phyloP scores from a whole-genome alignment of 2,888 invertebrate genomes.

The Drosophila phalerata region DNA sequence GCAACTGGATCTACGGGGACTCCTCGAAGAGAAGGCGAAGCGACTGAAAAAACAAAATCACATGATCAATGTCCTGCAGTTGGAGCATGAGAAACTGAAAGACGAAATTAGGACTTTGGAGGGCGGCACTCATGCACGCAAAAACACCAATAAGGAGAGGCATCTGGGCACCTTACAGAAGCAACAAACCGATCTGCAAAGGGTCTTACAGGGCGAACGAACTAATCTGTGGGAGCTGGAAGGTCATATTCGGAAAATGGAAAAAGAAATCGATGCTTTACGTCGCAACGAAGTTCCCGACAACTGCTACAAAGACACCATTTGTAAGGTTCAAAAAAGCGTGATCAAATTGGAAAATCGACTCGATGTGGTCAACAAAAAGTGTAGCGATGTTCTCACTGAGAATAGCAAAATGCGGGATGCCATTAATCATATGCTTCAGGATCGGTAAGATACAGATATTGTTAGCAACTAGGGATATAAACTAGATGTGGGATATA shows the following conservation, averaged over 20 bases:
- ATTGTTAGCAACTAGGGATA: neutral
- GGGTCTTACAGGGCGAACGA: conserved; percentile 78
- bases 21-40: conserved; percentile 83
- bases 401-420: conserved; percentile 91
- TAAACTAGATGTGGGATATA: too few species aligned
- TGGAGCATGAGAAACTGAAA: conserved; percentile 82
- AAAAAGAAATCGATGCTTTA: conserved; percentile 83
- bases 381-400: conserved; percentile 91
- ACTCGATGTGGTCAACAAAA: conserved; percentile 91
- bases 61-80: conserved; percentile 82
- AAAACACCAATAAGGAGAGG: conserved; percentile 79
- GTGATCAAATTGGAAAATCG: conserved; percentile 91
- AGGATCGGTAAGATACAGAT: conserved; percentile 88
- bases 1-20: conserved; percentile 79
- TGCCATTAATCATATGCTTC: conserved; percentile 92
- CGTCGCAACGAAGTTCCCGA: conserved; percentile 86
- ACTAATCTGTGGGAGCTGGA: conserved; percentile 86
- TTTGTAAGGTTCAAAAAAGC: conserved; percentile 85
- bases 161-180: conserved; percentile 72
- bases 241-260: conserved; percentile 86
- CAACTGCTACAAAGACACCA: conserved; percentile 85
- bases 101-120: conserved; percentile 81
- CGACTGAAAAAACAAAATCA: conserved; percentile 84
- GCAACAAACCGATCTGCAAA: conserved; percentile 74
- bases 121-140: conserved; percentile 83